Evolutionary conservation across 2,113 vertebrate species (phyloP).

Genomic region (Alaudala cheleensis): DNA sequence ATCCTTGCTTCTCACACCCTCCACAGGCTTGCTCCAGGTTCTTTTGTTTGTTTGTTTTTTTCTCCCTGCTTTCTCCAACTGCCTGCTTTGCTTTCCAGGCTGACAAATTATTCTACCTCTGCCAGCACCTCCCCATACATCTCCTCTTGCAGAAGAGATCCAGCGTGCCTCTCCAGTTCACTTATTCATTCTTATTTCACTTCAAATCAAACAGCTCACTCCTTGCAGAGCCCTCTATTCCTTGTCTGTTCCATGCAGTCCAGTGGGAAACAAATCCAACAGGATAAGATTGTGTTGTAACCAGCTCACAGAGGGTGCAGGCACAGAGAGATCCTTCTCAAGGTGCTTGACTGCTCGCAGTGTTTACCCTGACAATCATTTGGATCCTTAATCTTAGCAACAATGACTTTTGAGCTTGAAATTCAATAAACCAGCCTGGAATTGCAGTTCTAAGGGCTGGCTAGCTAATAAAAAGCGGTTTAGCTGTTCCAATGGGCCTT

Average conservation of each 20-base stretch:
- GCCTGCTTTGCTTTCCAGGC: background rate
- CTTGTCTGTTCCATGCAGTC: background rate
- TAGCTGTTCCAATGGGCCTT: conserved; percentile 17
- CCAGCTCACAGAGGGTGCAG: background rate
- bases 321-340: background rate
- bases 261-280: background rate
- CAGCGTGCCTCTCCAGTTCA: background rate
- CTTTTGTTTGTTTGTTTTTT: background rate
- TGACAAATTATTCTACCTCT: background rate
- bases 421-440: conserved; percentile 49
- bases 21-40: background rate
- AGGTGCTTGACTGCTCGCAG: background rate
- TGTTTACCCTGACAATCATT: conserved; percentile 40
- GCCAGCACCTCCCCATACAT: background rate
- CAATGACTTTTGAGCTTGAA: background rate
- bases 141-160: background rate
- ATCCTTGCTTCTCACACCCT: conserved; percentile 28
- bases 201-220: background rate
- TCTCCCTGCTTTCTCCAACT: background rate
- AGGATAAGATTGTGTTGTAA: background rate
- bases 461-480: conserved; percentile 49
- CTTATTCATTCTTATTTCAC: background rate
- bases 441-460: background rate
- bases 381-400: conserved; percentile 47
- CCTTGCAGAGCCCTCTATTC: background rate